A percentile compares a stretch with the other conserved stretches of the same genome.
These are phyloP conservation scores for Leucozona laternaria DNA, from an alignment of 2,888 invertebrate species.

Conservation along the genomic window DNA sequence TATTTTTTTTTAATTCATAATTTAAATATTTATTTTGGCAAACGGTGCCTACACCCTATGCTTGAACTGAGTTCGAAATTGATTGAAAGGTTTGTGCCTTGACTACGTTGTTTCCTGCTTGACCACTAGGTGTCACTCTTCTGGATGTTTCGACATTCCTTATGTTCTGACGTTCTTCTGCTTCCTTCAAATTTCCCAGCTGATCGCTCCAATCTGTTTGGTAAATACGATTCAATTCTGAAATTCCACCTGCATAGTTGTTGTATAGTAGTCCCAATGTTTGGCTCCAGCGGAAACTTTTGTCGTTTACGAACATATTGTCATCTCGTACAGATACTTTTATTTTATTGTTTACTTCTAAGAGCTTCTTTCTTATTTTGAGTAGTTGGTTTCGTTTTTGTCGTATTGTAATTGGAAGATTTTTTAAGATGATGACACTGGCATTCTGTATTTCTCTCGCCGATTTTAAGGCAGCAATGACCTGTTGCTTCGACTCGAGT, in stretches of 20 bases:
- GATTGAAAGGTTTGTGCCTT: background rate
- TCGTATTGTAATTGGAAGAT: background rate
- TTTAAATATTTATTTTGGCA: too few species aligned
- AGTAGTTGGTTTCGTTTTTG: background rate
- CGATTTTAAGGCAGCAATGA: background rate
- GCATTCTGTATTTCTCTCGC: background rate
- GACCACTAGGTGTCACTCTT: background rate
- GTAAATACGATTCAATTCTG: background rate
- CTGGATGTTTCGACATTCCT: background rate
- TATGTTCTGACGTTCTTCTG: background rate
- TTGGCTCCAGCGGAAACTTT: too few species aligned
- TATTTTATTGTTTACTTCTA: too few species aligned
- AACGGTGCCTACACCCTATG: too few species aligned
- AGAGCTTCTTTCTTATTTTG: too few species aligned
- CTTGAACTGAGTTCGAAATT: background rate
- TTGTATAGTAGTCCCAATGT: background rate
- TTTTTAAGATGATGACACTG: background rate
- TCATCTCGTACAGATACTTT: too few species aligned
- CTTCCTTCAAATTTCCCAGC: background rate
- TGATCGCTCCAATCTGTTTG: conserved; percentile 1
- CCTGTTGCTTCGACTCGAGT: too few species aligned
- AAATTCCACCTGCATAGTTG: background rate
- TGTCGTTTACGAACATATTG: too few species aligned
- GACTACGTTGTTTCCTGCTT: background rate
- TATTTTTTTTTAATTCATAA: too few species aligned